These are phyloP conservation scores for Xestoiulus laeticollis DNA, from an alignment of 2,888 invertebrate species.

Conservation along the genomic window DNA sequence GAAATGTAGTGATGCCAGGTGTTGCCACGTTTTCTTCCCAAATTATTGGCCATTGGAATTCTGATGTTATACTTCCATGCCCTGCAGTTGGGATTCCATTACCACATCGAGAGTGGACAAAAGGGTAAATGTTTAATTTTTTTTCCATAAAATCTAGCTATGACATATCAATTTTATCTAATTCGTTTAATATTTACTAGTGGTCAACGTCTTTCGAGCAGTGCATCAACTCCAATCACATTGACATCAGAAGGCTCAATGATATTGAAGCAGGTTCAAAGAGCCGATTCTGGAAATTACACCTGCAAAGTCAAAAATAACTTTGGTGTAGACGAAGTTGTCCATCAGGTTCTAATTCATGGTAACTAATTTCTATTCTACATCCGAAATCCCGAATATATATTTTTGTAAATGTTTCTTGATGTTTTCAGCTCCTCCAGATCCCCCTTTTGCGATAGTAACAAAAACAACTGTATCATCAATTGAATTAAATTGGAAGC, in stretches of 20 bases:
- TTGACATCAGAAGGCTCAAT: slow-evolving; percentile 51
- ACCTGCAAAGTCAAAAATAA: slow-evolving; percentile 55
- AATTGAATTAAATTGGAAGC: slow-evolving; percentile 49
- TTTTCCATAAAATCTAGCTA: background rate
- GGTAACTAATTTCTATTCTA: slow-evolving; percentile 45
- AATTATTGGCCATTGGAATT: slow-evolving; percentile 51
- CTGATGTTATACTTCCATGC: slow-evolving; percentile 72
- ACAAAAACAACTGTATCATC: slow-evolving; percentile 44
- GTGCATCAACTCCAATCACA: slow-evolving; percentile 7
- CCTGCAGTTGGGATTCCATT: slow-evolving; percentile 77
- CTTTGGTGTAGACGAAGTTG: slow-evolving; percentile 54
- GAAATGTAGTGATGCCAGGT: slow-evolving; percentile 76
- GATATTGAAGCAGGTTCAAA: slow-evolving; percentile 49
- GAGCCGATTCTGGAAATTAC: slow-evolving; percentile 55
- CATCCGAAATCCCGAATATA: background rate
- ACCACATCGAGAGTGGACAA: slow-evolving; percentile 64
- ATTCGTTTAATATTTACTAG: background rate
- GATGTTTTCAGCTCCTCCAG: slow-evolving; percentile 47
- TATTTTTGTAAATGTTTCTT: background rate
- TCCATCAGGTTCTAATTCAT: slow-evolving; percentile 52
- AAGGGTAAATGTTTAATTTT: slow-evolving; percentile 49
- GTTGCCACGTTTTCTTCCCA: slow-evolving; percentile 78
- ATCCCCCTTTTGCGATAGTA: slow-evolving; percentile 47
- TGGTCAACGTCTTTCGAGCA: slow-evolving; percentile 15
- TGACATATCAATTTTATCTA: background rate